phyloP scores from a whole-genome alignment of 35 echinoderm and acorn worm species.

The Holothuria glaberrima region DNA sequence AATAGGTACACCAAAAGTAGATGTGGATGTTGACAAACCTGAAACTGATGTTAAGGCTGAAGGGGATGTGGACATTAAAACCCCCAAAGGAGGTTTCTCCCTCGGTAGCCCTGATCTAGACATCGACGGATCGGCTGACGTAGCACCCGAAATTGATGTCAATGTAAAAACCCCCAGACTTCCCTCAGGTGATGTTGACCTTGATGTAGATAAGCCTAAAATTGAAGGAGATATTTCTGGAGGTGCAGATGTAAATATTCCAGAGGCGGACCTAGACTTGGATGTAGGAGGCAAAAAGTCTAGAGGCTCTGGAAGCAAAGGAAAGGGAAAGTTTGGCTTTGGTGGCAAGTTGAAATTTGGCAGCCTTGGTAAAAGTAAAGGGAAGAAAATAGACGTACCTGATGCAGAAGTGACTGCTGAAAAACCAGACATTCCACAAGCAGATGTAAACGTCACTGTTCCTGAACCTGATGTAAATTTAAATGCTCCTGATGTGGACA shows the following conservation, averaged over 20 bases:
- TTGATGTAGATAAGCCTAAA: slow-evolving; percentile 11
- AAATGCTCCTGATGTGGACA: background rate
- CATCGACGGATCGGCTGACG: slow-evolving; percentile 14
- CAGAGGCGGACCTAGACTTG: slow-evolving; percentile 46
- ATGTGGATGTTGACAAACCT: background rate
- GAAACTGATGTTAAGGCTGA: slow-evolving; percentile 44
- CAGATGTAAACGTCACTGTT: slow-evolving; percentile 40
- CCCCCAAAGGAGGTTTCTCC: background rate
- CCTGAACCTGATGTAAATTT: slow-evolving; percentile 35
- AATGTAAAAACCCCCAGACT: slow-evolving; percentile 46
- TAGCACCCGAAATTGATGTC: slow-evolving; percentile 41
- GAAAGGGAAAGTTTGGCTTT: slow-evolving; percentile 61
- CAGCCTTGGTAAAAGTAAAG: slow-evolving; percentile 50
- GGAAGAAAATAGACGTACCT: slow-evolving; percentile 26
- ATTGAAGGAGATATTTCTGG: slow-evolving; percentile 45
- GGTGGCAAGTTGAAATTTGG: slow-evolving; percentile 60
- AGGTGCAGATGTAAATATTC: slow-evolving; percentile 14
- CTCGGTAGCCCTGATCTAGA: background rate
- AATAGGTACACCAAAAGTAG: background rate
- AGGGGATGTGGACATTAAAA: slow-evolving; percentile 36
- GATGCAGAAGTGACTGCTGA: slow-evolving; percentile 38
- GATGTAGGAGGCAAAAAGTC: slow-evolving; percentile 27
- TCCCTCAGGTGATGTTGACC: slow-evolving; percentile 20
- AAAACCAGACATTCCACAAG: slow-evolving; percentile 51
- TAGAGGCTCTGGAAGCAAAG: slow-evolving; percentile 41